These are phyloP conservation scores for Mergus octosetaceus DNA, from an alignment of 2,797 vertebrate genomes.

Conservation along the genomic window DNA sequence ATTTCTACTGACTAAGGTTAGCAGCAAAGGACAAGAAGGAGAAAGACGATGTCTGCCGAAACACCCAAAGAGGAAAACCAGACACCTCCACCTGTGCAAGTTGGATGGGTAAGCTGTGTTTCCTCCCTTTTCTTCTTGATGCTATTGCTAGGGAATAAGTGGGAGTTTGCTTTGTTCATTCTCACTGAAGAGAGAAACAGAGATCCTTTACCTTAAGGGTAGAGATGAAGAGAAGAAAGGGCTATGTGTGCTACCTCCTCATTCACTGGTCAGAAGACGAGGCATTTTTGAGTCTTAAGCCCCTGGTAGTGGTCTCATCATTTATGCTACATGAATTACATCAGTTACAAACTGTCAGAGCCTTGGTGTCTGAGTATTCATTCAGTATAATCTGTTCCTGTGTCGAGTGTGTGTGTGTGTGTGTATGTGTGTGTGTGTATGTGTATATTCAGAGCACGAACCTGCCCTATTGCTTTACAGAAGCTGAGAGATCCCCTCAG, in stretches of 20 bases:
- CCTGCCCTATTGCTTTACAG: neutral
- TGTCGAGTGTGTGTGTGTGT: neutral
- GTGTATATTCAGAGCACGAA: neutral
- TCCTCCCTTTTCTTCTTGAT: neutral
- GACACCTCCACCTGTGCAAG: neutral
- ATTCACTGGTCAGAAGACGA: neutral
- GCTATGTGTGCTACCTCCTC: neutral
- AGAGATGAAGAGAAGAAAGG: neutral
- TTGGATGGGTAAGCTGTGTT: conserved; percentile 10
- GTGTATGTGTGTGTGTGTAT: neutral
- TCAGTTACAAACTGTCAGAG: neutral
- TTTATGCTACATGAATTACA: neutral
- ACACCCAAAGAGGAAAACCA: neutral
- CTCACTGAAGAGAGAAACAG: neutral
- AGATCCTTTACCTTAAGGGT: neutral
- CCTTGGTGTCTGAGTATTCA: neutral
- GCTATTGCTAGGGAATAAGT: neutral
- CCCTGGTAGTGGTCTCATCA: neutral
- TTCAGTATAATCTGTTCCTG: neutral
- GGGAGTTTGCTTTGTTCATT: neutral
- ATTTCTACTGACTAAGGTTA: neutral
- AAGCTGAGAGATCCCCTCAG: neutral
- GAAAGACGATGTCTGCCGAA: conserved; percentile 23
- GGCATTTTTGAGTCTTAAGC: neutral
- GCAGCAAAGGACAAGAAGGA: neutral